phyloP scores from a whole-genome alignment of 2,888 invertebrate species.

The Unio delphinus region DNA sequence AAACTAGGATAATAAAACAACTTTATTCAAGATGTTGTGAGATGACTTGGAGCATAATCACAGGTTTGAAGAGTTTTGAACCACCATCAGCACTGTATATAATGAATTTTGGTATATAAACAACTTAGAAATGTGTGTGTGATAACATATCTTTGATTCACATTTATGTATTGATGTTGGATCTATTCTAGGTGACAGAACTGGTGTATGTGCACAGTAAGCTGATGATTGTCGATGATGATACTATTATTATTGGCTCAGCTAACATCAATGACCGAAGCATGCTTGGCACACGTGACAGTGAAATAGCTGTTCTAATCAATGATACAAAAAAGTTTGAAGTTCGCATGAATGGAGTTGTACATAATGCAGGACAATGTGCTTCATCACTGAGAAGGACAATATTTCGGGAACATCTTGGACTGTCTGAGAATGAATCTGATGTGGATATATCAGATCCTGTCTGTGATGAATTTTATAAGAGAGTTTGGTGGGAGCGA shows the following conservation, averaged over 20 bases:
- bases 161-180: background rate
- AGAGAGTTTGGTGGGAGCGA: conserved; percentile 85
- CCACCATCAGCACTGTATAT: no score
- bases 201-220: conserved; percentile 98
- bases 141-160: conserved; percentile 3
- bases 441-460: conserved; percentile 83
- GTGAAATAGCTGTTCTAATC: conserved; percentile 88
- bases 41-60: no score
- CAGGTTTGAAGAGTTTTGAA: no score
- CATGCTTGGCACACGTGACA: conserved; percentile 93
- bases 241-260: conserved; percentile 92
- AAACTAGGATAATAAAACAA: no score
- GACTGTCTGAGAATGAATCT: conserved; percentile 75
- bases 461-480: conserved; percentile 85
- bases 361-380: conserved; percentile 88
- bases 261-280: conserved; percentile 99
- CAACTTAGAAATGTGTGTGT: background rate
- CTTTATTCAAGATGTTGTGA: no score
- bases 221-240: conserved; percentile 94
- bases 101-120: background rate
- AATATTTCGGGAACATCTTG: conserved; percentile 93
- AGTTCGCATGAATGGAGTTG: conserved; percentile 84
- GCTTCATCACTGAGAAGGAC: conserved; percentile 88
- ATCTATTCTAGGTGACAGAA: conserved; percentile 82
- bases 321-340: conserved; percentile 77